These are phyloP conservation scores for Onychorhynchus coronatus DNA, from an alignment of 2,113 vertebrate genomes.

Conservation along the genomic window DNA sequence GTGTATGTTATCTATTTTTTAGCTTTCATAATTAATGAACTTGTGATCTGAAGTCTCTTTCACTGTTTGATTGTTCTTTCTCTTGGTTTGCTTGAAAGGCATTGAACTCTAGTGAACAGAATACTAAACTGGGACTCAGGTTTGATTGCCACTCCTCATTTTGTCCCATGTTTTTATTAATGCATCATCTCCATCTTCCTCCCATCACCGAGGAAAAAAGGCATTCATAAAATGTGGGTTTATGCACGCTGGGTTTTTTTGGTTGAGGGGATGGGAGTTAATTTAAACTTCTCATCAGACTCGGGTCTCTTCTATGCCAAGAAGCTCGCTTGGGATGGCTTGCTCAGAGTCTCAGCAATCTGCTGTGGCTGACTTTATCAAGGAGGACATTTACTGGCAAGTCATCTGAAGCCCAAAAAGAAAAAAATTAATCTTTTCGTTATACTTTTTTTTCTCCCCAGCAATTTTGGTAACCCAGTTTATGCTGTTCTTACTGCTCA, in stretches of 20 bases:
- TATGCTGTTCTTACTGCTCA: background rate
- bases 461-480: background rate
- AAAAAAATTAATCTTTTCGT: background rate
- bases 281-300: background rate
- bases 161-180: background rate
- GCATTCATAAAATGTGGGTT: background rate
- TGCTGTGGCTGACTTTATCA: background rate
- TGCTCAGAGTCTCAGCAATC: background rate
- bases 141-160: background rate
- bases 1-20: background rate
- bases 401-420: background rate
- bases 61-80: background rate
- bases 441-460: background rate
- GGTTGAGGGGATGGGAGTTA: background rate
- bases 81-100: background rate
- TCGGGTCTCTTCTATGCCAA: background rate
- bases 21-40: slow-evolving; percentile 22
- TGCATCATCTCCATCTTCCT: background rate
- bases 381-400: background rate
- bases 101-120: background rate
- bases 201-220: background rate
- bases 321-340: background rate
- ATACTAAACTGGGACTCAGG: background rate
- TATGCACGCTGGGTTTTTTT: background rate
- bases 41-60: background rate